These are phyloP conservation scores for Trinorchestia longiramus DNA, from an alignment of 1,140 invertebrate species.

Conservation along the genomic window DNA sequence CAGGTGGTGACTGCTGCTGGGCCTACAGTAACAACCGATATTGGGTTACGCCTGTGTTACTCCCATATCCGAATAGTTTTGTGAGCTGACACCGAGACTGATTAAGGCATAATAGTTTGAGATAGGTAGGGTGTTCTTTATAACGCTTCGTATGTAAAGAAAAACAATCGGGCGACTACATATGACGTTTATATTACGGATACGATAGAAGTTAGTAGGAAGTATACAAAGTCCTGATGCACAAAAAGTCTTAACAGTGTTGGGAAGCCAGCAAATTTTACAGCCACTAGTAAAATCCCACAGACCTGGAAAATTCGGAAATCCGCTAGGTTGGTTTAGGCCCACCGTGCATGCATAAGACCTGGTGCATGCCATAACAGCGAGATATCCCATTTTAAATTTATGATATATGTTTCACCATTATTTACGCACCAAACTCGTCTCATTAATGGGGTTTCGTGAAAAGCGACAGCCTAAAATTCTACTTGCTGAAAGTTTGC, in stretches of 20 bases:
- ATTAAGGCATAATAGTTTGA: background rate
- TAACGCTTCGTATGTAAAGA: background rate
- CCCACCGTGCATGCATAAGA: background rate
- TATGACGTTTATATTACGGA: background rate
- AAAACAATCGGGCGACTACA: background rate
- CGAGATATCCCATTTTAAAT: no score
- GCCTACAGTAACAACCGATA: no score
- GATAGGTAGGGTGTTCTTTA: background rate
- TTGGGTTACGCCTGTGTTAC: no score
- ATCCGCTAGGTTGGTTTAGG: background rate
- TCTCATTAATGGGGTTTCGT: no score
- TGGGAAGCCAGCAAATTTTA: background rate
- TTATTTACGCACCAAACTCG: no score
- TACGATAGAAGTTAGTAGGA: background rate
- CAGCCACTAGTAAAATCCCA: background rate
- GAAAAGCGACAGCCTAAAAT: no score
- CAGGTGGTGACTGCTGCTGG: no score
- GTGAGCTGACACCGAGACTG: background rate
- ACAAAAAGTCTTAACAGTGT: background rate
- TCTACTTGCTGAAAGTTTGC: background rate
- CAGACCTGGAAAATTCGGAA: background rate
- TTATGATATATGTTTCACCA: no score
- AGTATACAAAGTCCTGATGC: background rate
- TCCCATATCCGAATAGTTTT: no score
- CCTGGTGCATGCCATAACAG: background rate